Base-by-base conservation (phyloP, 2,113 vertebrate species). In the Psophia crepitans region DNA sequence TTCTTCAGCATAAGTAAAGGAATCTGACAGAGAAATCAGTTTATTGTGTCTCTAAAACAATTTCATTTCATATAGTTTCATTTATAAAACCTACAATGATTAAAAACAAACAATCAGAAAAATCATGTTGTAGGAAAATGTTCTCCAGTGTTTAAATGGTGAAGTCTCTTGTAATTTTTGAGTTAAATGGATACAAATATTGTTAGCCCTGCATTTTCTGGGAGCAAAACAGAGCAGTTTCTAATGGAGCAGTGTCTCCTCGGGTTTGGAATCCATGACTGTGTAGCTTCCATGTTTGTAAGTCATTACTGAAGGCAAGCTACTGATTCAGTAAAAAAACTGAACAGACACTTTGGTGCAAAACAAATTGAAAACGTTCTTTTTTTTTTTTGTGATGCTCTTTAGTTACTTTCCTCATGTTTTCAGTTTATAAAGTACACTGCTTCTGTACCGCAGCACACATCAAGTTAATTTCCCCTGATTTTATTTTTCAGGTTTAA, bases 91-190 rank as follows among this genome's bases (percentile, higher is more conserved):
- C 43, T 15, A 43, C 43, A 13, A 24, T n/a, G n/a, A 12, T 66
- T 48, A 48, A 73, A 83, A 89, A 8, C 4, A 33, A 57, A n/a
- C 15, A 26, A n/a, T 64, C 8, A 46, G 35, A 65, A 76, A 83
- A 69, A 24, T 17, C 2, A n/a, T n/a, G n/a, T n/a, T n/a, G n/a
- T n/a, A n/a, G 27, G 30, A 14, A 77, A 54, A 10, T 2, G 0
- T 48, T 43, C 11, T 83, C 9, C 23, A 18, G 15, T 60, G 22
- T 74, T 78, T 66, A 21, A 68, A 24, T 39, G 8, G 51, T 69
- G 33, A 69, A 74, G 9, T 71, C 21, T 70, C 5, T 65, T 76
- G 35, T 13, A 0, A 44, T 68, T 83, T 95, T 85, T 44, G 9
- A 28, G 20, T 53, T 84, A 32, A 53, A 56, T 74, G 60, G 11